Base-by-base conservation (phyloP, 2,113 vertebrate species). In the Corapipo altera region DNA sequence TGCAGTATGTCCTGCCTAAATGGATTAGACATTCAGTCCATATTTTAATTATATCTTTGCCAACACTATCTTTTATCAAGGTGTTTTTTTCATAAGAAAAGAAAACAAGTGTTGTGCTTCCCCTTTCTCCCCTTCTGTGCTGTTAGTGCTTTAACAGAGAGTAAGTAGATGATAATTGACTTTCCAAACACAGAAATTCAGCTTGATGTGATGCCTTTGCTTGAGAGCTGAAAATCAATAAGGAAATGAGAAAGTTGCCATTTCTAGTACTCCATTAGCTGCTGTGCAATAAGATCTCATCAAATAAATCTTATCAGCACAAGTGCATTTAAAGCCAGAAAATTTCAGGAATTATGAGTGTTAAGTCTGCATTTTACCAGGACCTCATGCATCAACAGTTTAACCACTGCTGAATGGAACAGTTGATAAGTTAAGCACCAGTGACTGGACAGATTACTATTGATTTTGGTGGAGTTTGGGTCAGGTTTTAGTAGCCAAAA, bases 181-280 rank as follows among this genome's bases (percentile, higher is more conserved):
- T 93, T 93, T 52, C 32, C 39, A 66, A 61, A 59, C 15, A 19
- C 8, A 23, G 87, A 71, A 85, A 66, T 48, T 20, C 28, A 88
- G 11, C 33, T 24, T 52, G 33, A 33, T 79, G 62, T 1, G 8
- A 73, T 85, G 24, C 37, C 37, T 44, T 66, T 81, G 46, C 69
- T 88, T 41, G 58, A 74, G 70, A 90, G 28, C n/a, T 39, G 59
- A 37, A 90, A 93, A 88, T 91, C 90, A 93, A 81, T 81, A 71
- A 48, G 37, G 79, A 94, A 95, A 83, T 49, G 22, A 82, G 74
- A 37, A 57, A 67, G 44, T 62, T 87, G 54, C 49, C 33, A 43
- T 88, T 93, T 83, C 85, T 87, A 54, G 52, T 82, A 72, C 33
- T 93, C 52, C 9, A 27, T 87, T 67, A 92, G 27, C 49, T 70